Evolutionary conservation across 2,797 vertebrate genomes (phyloP).

Genomic region (Staurois parvus): DNA sequence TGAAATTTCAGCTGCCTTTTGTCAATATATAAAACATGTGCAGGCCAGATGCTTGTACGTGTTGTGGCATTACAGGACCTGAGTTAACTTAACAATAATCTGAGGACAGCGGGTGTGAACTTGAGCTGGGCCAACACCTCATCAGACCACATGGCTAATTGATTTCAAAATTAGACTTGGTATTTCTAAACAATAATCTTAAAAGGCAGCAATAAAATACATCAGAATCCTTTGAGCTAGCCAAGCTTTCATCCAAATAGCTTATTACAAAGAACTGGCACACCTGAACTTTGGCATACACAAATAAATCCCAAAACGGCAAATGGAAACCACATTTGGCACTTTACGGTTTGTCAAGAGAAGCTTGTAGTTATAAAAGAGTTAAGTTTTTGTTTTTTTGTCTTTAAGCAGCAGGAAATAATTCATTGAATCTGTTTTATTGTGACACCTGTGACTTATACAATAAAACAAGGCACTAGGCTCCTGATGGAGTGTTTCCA

Average conservation of each 20-base stretch:
- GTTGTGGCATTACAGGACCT: constrained; percentile 73
- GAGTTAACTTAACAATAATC: constrained; percentile 85
- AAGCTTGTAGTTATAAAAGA: constrained; percentile 78
- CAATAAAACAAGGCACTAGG: constrained; percentile 72
- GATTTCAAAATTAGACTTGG: constrained; percentile 91
- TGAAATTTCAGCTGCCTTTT: constrained; percentile 76
- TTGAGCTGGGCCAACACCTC: constrained; percentile 88
- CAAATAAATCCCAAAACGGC: constrained; percentile 82
- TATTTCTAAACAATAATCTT: constrained; percentile 92
- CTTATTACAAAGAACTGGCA: constrained; percentile 85
- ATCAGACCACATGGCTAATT: constrained; percentile 89
- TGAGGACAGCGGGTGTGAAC: constrained; percentile 89
- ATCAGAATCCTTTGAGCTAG: constrained; percentile 86
- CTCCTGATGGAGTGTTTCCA: constrained; percentile 62
- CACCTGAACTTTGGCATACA: constrained; percentile 87
- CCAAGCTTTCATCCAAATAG: constrained; percentile 87
- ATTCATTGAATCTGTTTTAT: constrained; percentile 76
- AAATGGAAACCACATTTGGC: constrained; percentile 89
- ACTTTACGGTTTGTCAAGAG: constrained; percentile 78
- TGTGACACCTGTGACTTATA: constrained; percentile 74
- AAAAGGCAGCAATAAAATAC: constrained; percentile 90
- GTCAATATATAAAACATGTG: constrained; percentile 83
- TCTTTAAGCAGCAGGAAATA: constrained; percentile 77
- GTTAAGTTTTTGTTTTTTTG: constrained; percentile 76
- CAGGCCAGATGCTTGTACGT: constrained; percentile 83